Evolutionary conservation across 2,797 vertebrate genomes (phyloP), one percentile per base, ranked within the genome.

Genomic region (Rhinella marina): DNA sequence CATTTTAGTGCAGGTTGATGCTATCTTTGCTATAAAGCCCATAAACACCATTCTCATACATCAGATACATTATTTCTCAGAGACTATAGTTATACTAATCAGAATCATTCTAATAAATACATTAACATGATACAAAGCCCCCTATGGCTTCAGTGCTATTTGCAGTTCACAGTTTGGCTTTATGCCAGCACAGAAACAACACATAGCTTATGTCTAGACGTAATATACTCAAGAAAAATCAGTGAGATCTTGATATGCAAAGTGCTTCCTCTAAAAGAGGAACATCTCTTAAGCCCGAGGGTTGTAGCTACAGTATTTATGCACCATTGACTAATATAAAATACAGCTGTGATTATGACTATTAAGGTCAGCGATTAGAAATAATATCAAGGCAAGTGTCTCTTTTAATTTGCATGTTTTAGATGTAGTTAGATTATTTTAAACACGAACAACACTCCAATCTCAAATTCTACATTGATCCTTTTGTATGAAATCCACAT

Each of bases 351-450:
- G 72, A 68, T 83, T 88, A 78, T 83, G 73, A 64, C 86, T 88
- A 88, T 88, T 88, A 88, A 88, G 86, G 86, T 88, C 86, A 88
- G 79, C 64, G 61, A 84, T 88, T 84, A 88, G 73, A 88, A 88
- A 84, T 88, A 68, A 84, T 84, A 84, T 83, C 59, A 88, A 84
- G 52, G 19, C 81, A 84, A 88, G 86, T 88, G 81, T 88, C 81
- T 84, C 50, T 64, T 88, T 41, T 88, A 41, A 88, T 88, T 88
- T 83, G 50, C 81, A 78, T 84, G 75, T 88, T 83, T 68, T 78
- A 83, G 72, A 87, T 57, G 72, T 75, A 76, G 56, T 32, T 64
- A 82, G 54, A 52, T 82, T 54, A 82, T 82, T 80, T 82, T 25
- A 50, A 68, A 70, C 75, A 86, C 19, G 50, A 80, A n/a, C 27